Percentiles rank a stretch among this genome's conserved stretches.
phyloP scores from a whole-genome alignment of 1,140 invertebrate genomes.

The Orchesella cincta region DNA sequence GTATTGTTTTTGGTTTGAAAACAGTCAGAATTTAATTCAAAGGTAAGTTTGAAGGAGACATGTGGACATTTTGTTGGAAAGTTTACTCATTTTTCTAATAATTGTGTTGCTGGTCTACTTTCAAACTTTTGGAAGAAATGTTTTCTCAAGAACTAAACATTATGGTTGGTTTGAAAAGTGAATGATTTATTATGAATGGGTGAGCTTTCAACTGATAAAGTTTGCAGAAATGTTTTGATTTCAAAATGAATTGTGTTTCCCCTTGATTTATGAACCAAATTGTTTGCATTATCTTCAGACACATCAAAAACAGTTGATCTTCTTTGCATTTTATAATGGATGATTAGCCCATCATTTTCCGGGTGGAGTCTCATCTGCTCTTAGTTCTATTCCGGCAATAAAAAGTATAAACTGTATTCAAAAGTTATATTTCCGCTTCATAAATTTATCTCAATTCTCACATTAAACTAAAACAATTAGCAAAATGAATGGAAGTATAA shows the following conservation, averaged over 20 bases:
- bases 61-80: not conserved
- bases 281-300: not conserved
- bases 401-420: not conserved
- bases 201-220: not conserved
- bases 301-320: no score
- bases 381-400: not conserved
- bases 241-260: not conserved
- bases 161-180: not conserved
- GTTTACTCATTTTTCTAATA: not conserved
- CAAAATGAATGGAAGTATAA: no score
- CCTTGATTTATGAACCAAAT: not conserved
- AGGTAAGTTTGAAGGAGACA: not conserved
- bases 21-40: not conserved
- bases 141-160: not conserved
- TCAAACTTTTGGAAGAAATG: not conserved
- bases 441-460: not conserved
- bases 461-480: not conserved
- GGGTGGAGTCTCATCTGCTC: no score
- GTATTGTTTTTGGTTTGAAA: not conserved
- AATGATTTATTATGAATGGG: not conserved
- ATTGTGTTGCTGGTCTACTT: not conserved
- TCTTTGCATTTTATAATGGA: no score
- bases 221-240: not conserved
- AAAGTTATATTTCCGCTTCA: conserved; percentile 20
- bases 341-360: no score